Conservation (phyloP, 2,113 vertebrate genomes). For the Cavia aperea region DNA sequence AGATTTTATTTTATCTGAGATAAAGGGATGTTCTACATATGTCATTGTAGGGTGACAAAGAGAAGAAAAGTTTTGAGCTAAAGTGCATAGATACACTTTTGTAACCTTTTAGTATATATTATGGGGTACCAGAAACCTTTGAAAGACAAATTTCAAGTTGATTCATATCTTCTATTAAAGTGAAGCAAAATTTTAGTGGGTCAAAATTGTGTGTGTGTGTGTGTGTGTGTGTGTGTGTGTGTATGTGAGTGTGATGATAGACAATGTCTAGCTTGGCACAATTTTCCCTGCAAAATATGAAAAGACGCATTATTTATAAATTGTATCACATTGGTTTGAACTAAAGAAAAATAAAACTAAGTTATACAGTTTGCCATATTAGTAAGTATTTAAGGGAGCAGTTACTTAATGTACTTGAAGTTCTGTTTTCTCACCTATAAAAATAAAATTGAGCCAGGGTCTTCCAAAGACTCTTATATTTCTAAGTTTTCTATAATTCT, state of each 20-base stretch:
- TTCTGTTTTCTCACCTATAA: constrained; percentile 14
- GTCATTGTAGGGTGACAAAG: not conserved
- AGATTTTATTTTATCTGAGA: not conserved
- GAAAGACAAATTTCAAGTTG: constrained; percentile 4
- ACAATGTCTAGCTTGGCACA: not conserved
- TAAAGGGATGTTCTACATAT: constrained; percentile 3
- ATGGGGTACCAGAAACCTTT: not conserved
- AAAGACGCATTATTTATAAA: not conserved
- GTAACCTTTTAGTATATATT: not conserved
- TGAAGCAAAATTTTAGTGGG: not conserved
- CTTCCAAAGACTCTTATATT: not conserved
- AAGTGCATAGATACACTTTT: not conserved
- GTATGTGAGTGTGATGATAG: not conserved
- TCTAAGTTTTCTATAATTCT: not conserved
- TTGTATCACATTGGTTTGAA: not conserved
- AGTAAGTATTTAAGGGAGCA: not conserved
- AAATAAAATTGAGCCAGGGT: not conserved
- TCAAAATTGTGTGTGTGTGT: not conserved
- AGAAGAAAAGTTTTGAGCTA: not conserved
- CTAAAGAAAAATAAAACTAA: not conserved
- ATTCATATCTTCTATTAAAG: not conserved
- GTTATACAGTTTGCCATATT: not conserved
- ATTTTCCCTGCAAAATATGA: not conserved
- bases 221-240: too few species aligned
- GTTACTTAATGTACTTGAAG: not conserved